Base-by-base conservation (phyloP, 2,888 invertebrate genomes). In the Bombylius major region DNA sequence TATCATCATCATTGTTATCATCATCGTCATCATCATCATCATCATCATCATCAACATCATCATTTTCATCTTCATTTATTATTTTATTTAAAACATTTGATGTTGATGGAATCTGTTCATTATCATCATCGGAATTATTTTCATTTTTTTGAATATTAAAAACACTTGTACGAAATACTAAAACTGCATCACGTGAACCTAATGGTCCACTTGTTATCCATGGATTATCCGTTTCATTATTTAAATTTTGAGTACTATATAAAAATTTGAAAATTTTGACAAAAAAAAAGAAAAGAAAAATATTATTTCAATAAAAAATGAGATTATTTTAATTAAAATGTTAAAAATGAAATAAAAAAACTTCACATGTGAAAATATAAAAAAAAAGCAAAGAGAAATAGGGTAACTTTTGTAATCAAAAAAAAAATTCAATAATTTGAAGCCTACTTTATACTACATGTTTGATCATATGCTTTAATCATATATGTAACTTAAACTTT, bases 111-210 rank as follows among this genome's bases (percentile, higher is more conserved):
- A 13, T 32, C 12, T 11, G 14, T 52, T 45, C 12, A 65, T 39
- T 12, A 56, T 3, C 53, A 46, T 23, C 23, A 23, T 23, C 23
- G 23, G 23, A 23, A 23, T 23, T 23, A 23, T 23, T 23, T 23
- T 64, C 65, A 48, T 68, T 64, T 4, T 60, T 63, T 55, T 62
- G 63, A 31, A 66, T 49, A 73, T 79, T 58, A 70, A 79, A 63
- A 74, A 79, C 75, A 73, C 71, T 56, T 64, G 84, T 83, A 63
- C 83, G 76, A 72, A 86, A 86, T 51, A 85, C 77, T 54, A 86
- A 75, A 51, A 84, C 79, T 5, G 84, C 79, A 55, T 78, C 81
- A 56, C 80, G 81, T 4, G 82, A 78, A 31, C 86, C 86, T 61
- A 81, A 64, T 36, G 75, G 76, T 23, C 82, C 82, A 55, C 81